A percentile compares a stretch with the other conserved stretches of the same genome.
phyloP scores from a whole-genome alignment of 1,140 invertebrate genomes.

The Brachionus angularis region DNA sequence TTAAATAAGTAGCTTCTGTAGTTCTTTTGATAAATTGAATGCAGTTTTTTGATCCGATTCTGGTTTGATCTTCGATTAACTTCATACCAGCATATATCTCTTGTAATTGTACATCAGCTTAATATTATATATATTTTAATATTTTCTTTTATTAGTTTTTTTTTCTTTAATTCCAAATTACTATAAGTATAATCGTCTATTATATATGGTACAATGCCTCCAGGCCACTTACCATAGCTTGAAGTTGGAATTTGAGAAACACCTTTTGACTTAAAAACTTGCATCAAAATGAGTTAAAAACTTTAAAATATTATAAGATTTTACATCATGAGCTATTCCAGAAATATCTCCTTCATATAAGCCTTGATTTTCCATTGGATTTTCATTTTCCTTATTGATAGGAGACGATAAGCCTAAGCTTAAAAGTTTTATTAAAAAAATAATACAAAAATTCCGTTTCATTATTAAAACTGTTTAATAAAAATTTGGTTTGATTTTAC shows the following conservation, averaged over 20 bases:
- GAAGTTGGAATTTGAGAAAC: conserved; percentile 20
- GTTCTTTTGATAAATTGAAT: conserved; percentile 30
- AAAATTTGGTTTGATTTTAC: too few species aligned
- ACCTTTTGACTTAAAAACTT: too few species aligned
- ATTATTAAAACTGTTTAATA: too few species aligned
- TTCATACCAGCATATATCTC: conserved; percentile 28
- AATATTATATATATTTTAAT: not conserved
- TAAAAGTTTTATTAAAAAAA: too few species aligned
- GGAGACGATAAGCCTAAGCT: too few species aligned
- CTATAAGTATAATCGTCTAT: conserved; percentile 7
- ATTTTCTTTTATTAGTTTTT: not conserved
- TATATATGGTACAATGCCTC: conserved; percentile 38
- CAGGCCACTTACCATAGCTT: conserved; percentile 20
- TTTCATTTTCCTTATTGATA: conserved; percentile 4
- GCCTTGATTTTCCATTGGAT: conserved; percentile 11
- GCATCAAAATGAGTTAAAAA: too few species aligned
- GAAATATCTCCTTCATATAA: conserved; percentile 40
- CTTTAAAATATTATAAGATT: too few species aligned
- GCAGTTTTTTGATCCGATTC: conserved; percentile 1
- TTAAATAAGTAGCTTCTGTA: not conserved
- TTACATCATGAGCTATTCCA: too few species aligned
- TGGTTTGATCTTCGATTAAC: conserved; percentile 37
- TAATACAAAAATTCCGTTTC: too few species aligned
- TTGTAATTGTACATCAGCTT: not conserved
- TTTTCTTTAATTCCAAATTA: not conserved